Conservation (phyloP, 1,140 invertebrate species). For the Eueides isabella region DNA sequence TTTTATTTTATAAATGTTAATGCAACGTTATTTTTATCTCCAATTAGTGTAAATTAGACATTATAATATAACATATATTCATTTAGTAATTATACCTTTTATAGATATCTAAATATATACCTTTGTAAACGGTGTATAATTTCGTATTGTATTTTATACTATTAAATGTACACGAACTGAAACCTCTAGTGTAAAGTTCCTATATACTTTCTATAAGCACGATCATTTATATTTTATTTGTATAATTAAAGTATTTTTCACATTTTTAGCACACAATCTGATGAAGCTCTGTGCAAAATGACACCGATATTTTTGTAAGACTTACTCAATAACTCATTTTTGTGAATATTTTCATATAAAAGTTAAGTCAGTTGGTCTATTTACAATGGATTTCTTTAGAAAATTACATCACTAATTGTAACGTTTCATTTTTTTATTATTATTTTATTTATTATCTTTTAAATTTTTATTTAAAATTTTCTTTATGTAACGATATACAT, state of each 20-base stretch:
- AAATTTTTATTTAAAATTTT: not conserved
- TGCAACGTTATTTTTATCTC: not conserved
- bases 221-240: not conserved
- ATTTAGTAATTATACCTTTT: not conserved
- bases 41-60: not conserved
- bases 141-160: slow-evolving; percentile 17
- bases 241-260: not conserved
- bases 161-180: not conserved
- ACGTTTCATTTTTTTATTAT: not conserved
- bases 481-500: not conserved
- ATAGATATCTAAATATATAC: slow-evolving; percentile 6
- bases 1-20: not conserved
- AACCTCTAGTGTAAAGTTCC: slow-evolving; percentile 18
- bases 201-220: slow-evolving; percentile 17
- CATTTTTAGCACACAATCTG: not conserved
- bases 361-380: not conserved
- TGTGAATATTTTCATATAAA: not conserved
- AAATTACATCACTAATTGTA: not conserved
- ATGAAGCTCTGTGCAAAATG: not conserved
- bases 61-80: not conserved
- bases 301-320: slow-evolving; percentile 2
- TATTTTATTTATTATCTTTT: not conserved
- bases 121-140: slow-evolving; percentile 9
- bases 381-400: not conserved
- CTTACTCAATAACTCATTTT: not conserved